Percentiles rank a stretch among this genome's conserved stretches.
phyloP scores from a whole-genome alignment of 2,797 vertebrate species.

The Prunella strophiata region DNA sequence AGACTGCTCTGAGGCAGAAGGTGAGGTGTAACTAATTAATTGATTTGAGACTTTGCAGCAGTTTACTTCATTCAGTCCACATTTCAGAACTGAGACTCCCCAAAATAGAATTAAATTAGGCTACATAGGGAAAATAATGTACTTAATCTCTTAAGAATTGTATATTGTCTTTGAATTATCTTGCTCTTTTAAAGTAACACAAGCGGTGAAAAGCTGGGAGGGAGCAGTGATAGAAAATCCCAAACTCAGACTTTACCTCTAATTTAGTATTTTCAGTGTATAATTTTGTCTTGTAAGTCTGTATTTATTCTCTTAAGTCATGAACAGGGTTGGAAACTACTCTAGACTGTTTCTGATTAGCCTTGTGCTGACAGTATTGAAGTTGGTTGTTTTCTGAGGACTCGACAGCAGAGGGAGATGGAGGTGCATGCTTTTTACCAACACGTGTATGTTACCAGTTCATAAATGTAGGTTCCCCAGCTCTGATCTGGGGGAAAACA shows the following conservation, averaged over 20 bases:
- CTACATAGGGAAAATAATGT: neutral
- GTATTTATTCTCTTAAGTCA: neutral
- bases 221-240: neutral
- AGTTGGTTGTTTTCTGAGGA: neutral
- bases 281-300: neutral
- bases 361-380: neutral
- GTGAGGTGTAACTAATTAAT: neutral
- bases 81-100: neutral
- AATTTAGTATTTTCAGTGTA: neutral
- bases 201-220: neutral
- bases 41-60: neutral
- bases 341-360: neutral
- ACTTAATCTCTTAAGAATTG: neutral
- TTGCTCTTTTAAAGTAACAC: neutral
- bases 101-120: neutral
- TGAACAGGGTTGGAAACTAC: neutral
- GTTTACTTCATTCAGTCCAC: neutral
- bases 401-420: conserved; percentile 58
- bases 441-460: accelerated
- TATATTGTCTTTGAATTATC: neutral
- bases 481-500: neutral
- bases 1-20: neutral
- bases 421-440: neutral
- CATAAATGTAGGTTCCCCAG: too few relatives aligned
- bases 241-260: neutral